Conservation (phyloP, 2,113 vertebrate species). For the Brachirus orientalis region DNA sequence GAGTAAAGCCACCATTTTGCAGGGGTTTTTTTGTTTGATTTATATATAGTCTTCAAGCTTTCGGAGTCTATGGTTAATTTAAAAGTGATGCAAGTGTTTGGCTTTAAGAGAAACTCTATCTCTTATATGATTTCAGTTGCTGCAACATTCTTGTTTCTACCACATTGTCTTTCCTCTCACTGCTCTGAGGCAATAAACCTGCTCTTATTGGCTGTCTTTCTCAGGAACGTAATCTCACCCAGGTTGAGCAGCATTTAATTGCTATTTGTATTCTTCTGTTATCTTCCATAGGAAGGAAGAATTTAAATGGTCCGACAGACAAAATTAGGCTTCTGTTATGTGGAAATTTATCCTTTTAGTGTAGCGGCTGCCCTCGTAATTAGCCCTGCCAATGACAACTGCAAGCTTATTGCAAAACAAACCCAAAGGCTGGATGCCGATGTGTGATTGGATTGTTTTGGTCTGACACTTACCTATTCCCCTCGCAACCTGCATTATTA, state of each 20-base stretch:
- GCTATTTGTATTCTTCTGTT: conserved; percentile 70
- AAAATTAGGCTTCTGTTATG: conserved; percentile 70
- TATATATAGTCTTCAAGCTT: background rate
- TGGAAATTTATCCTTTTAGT: conserved; percentile 64
- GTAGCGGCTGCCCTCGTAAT: conserved; percentile 66
- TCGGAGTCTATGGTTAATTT: background rate
- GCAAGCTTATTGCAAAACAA: conserved; percentile 62
- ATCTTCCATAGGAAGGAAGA: conserved; percentile 75
- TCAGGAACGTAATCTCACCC: conserved; percentile 70
- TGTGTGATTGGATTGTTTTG: conserved; percentile 65
- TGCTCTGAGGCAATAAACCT: conserved; percentile 57
- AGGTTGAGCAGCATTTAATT: conserved; percentile 79
- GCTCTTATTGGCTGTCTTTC: conserved; percentile 64
- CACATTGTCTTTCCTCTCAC: conserved; percentile 38
- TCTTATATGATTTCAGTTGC: background rate
- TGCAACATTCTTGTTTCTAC: conserved; percentile 31
- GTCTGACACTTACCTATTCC: conserved; percentile 43
- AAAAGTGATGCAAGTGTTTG: background rate
- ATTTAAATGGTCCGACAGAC: conserved; percentile 71
- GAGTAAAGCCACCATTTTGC: background rate
- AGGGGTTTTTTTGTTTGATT: background rate
- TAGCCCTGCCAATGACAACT: conserved; percentile 67
- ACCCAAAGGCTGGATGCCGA: conserved; percentile 60
- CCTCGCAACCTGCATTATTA: conserved; percentile 47
- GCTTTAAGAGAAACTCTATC: background rate